Conservation (phyloP, 2,113 vertebrate species). For the Rynchops niger region DNA sequence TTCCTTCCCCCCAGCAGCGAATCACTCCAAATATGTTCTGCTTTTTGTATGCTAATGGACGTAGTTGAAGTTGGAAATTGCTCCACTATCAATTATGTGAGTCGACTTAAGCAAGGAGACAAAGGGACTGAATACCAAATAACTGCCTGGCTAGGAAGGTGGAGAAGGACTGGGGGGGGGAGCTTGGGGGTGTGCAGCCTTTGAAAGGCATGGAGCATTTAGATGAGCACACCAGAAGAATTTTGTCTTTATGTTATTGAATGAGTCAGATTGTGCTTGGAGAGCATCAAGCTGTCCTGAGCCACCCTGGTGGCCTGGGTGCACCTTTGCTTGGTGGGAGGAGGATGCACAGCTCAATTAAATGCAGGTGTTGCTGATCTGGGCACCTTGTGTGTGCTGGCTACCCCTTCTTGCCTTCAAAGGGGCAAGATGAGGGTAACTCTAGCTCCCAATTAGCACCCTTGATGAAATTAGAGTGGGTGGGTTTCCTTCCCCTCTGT, state of each 20-base stretch:
- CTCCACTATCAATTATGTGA: neutral
- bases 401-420: neutral
- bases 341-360: neutral
- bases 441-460: neutral
- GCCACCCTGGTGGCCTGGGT: neutral
- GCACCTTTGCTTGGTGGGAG: neutral
- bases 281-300: neutral
- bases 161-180: neutral
- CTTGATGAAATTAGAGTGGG: neutral
- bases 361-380: neutral
- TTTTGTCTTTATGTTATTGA: neutral
- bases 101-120: neutral
- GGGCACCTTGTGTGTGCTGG: neutral
- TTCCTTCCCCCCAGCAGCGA: neutral
- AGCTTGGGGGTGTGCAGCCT: neutral
- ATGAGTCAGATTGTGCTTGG: neutral
- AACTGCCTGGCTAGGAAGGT: neutral
- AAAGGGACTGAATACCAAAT: slow-evolving; percentile 33
- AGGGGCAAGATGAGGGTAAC: neutral
- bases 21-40: neutral
- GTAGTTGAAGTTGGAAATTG: slow-evolving; percentile 35
- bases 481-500: neutral
- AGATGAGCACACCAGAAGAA: neutral
- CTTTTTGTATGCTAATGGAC: slow-evolving; percentile 14
- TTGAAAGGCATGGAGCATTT: neutral